Evolutionary conservation across 2,113 vertebrate species (phyloP), one percentile per base, ranked within the genome.

Genomic region (Caretta caretta): DNA sequence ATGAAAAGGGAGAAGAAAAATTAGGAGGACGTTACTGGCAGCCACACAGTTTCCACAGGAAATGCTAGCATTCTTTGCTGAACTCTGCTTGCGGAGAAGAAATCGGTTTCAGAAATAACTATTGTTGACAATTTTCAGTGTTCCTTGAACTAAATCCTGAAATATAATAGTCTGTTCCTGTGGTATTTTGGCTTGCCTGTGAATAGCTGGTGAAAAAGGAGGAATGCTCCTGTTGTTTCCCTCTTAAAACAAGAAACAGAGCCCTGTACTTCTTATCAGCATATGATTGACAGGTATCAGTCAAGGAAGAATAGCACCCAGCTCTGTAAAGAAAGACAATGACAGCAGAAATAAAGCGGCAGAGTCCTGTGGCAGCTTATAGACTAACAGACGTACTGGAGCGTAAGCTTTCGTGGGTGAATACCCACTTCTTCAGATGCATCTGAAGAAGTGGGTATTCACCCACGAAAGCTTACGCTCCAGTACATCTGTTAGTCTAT

Each of bases 21-120:
- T 69, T 83, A 59, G 62, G 86, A 96, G 96, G 93, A 96, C 95
- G 79, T 96, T 96, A 69, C 94, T 97, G 97, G 97, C 97, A 97
- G 91, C 87, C 95, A 72, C 93, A 92, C 95, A 98, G 93, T 98
- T 98, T 98, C 97, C 97, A 98, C 97, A 98, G 98, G 98, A 98
- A 98, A 98, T 95, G 94, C 96, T 95, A 94, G 95, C 95, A 96
- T 98, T 98, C 98, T 96, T 97, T 84, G 94, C 96, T 91, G 96
- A 96, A 91, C 96, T 96, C 93, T 95, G 72, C 96, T 96, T 38
- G 82, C 93, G 46, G 94, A 53, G 84, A 95, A 96, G 95, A 95
- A 96, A 83, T 72, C 93, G 94, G 93, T 93, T 95, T 86, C 75
- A 93, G 95, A 96, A 97, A 91, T 85, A 97, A 97, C 94, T 89